Percentiles rank a stretch among this genome's conserved stretches.
phyloP scores from a whole-genome alignment of 2,888 invertebrate species.

The Microchrysa polita region DNA sequence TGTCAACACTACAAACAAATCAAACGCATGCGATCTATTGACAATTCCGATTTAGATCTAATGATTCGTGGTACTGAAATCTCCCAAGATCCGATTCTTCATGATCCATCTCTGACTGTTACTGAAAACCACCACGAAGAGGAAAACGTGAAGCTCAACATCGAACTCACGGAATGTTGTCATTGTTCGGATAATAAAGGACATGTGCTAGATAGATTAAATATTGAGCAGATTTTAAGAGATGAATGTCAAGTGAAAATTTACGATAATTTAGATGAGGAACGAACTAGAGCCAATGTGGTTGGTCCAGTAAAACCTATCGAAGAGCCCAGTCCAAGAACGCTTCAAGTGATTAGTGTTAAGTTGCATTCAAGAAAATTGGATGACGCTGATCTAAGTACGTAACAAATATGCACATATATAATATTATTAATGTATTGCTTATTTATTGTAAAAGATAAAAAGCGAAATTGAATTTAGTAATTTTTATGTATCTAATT shows the following conservation, averaged over 20 bases:
- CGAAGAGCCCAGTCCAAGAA: constrained; percentile 45
- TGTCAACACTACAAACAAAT: constrained; percentile 48
- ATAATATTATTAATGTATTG: no score
- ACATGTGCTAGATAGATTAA: constrained; percentile 22
- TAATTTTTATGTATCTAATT: no score
- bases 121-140: background rate
- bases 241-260: constrained; percentile 36
- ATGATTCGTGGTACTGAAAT: constrained; percentile 47
- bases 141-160: constrained; percentile 33
- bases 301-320: no score
- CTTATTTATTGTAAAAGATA: no score
- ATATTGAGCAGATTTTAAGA: constrained; percentile 31
- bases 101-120: background rate
- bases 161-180: constrained; percentile 50
- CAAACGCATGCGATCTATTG: constrained; percentile 13
- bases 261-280: background rate
- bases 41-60: constrained; percentile 32
- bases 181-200: constrained; percentile 46
- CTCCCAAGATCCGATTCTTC: background rate
- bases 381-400: no score
- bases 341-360: constrained; percentile 48
- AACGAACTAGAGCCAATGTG: no score
- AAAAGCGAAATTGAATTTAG: no score
- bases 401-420: no score
- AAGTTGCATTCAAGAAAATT: constrained; percentile 46